phyloP scores from a whole-genome alignment of 2,888 invertebrate species.

The Autographa pulchrina region DNA sequence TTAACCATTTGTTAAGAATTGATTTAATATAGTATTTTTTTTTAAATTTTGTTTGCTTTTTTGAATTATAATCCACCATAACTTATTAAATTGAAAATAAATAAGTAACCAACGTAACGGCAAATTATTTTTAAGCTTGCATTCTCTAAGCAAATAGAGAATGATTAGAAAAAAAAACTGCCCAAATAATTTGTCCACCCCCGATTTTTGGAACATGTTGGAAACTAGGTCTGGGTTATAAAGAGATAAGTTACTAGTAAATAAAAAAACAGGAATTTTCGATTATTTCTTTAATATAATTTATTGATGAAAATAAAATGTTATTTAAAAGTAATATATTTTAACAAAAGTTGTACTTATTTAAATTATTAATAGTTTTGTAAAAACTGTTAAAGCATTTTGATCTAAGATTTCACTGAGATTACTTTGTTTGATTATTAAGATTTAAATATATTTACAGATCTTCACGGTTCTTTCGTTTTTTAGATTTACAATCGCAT shows the following conservation, averaged over 20 bases:
- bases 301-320: background rate
- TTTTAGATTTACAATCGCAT: conserved; percentile 70
- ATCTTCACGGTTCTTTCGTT: conserved; percentile 71
- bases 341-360: conserved; percentile 30
- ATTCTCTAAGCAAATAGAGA: too few species aligned
- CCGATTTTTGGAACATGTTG: too few species aligned
- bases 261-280: background rate
- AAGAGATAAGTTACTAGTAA: too few species aligned
- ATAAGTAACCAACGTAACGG: too few species aligned
- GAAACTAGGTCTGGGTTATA: too few species aligned
- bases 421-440: conserved; percentile 26
- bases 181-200: too few species aligned
- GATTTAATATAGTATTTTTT: background rate
- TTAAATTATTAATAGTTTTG: background rate
- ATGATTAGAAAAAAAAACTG: too few species aligned
- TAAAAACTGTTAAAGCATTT: background rate
- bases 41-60: background rate
- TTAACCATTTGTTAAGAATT: background rate
- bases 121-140: too few species aligned
- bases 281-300: background rate
- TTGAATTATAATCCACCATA: background rate
- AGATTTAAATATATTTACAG: conserved; percentile 63
- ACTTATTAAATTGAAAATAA: too few species aligned
- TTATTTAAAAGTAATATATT: background rate
- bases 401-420: conserved; percentile 17